Percentiles rank a stretch among this genome's conserved stretches.
phyloP scores from a whole-genome alignment of 1,140 invertebrate genomes.

The Euschistus heros region DNA sequence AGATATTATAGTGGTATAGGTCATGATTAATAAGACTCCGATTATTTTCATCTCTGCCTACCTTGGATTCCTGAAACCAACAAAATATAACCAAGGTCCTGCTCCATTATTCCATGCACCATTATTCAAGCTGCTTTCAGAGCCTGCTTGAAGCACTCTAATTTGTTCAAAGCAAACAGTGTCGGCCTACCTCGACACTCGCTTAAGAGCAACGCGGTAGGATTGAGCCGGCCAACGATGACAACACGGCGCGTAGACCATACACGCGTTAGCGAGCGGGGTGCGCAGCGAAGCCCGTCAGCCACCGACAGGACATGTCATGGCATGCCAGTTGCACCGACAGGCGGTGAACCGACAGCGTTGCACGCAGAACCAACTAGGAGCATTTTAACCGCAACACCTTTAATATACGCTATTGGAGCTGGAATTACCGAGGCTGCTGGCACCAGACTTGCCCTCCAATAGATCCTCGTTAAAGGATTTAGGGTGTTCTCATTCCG shows the following conservation, averaged over 20 bases:
- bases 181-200: conserved; percentile 34
- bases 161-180: too few species aligned
- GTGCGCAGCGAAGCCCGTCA: conserved; percentile 20
- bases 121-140: too few species aligned
- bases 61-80: conserved; percentile 56
- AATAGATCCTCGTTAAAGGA: too few species aligned
- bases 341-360: conserved; percentile 46
- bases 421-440: conserved; percentile 85
- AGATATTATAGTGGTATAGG: too few species aligned
- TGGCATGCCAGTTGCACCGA: too few species aligned
- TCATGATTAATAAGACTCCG: too few species aligned
- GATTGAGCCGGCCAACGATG: conserved; percentile 35
- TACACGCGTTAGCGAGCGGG: conserved; percentile 15
- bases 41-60: too few species aligned
- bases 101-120: conserved; percentile 72
- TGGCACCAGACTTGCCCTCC: too few species aligned
- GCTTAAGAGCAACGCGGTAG: conserved; percentile 27
- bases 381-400: conserved; percentile 71
- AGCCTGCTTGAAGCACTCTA: too few species aligned
- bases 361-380: conserved; percentile 56
- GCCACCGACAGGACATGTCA: conserved; percentile 31
- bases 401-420: conserved; percentile 82
- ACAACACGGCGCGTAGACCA: conserved; percentile 37
- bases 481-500: too few species aligned
- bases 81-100: conserved; percentile 67